Conservation (phyloP, 2,888 invertebrate genomes). For the Autographa pulchrina region DNA sequence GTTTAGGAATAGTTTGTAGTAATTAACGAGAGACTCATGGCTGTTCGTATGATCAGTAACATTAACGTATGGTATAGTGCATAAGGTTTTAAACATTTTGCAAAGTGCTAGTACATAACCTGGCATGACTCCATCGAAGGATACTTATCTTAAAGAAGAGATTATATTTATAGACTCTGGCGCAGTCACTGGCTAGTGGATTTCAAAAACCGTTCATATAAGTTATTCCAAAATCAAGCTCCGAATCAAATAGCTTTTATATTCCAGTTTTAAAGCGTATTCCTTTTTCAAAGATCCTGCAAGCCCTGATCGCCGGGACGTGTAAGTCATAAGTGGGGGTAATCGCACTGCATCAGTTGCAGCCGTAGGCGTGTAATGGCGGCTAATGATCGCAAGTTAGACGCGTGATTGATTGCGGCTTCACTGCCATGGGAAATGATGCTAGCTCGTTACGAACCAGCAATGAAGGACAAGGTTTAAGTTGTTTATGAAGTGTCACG, state of each 20-base stretch:
- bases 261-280: not conserved
- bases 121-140: no score
- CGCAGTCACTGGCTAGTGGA: not conserved
- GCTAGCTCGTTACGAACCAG: not conserved
- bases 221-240: not conserved
- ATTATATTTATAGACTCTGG: not conserved
- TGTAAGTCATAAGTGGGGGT: constrained; percentile 29
- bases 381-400: constrained; percentile 36
- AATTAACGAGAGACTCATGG: no score
- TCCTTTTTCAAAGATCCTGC: constrained; percentile 6
- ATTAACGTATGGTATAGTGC: no score
- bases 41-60: no score
- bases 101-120: no score
- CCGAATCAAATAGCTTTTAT: not conserved
- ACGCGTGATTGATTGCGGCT: constrained; percentile 46
- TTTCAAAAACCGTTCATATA: not conserved
- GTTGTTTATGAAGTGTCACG: not conserved
- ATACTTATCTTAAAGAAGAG: no score
- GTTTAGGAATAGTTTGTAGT: no score
- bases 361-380: constrained; percentile 40
- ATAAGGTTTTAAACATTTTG: no score
- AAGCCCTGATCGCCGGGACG: constrained; percentile 33
- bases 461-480: constrained; percentile 28
- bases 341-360: constrained; percentile 50
- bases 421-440: constrained; percentile 33